Base-by-base conservation (phyloP, 2,888 invertebrate genomes). In the Molorchus minor region DNA sequence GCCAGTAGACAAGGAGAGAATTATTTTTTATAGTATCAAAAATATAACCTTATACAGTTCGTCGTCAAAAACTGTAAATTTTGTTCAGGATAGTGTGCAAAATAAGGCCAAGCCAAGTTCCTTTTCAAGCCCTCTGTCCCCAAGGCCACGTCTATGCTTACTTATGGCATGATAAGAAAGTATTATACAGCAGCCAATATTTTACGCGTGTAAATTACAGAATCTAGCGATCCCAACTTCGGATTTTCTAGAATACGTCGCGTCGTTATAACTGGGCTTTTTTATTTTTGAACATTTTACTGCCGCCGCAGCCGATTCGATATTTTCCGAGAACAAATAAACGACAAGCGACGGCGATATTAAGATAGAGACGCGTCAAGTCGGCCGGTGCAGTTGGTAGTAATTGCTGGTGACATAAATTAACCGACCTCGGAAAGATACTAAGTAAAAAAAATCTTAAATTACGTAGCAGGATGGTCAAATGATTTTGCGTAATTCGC, bases 371-470 rank as follows among this genome's bases (percentile, higher is more conserved):
- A 13, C 17, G 25, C n/a, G 17, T 29, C 15, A 54, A 52, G 36
- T 43, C 36, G 25, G 25, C 5, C 25, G 25, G 8, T 25, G 38
- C 53, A 49, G 29, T 58, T 38, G 41, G 21, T 43, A 35, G 53
- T 62, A 58, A 58, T 58, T 56, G 58, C 53, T 33, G 46, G 53
- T 40, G 40, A 53, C 56, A 54, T 56, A 53, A 56, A 56, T 58
- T 58, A 47, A 38, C 41, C 19, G 40, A 20, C 29, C 40, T 49
- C 45, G 49, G 58, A 60, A 58, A 56, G 62, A 58, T 53, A 56
- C 53, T 59, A 61, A 61, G 57, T 55, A 61, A 61, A 64, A 61
- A 52, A 58, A 64, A 61, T 64, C 58, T 59, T 46, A 61, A 64
- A 56, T 64, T 64, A 51, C 58, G 12, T 38, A 54, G 54, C 58